A percentile compares a stretch with the other conserved stretches of the same genome.
phyloP scores from a whole-genome alignment of 2,888 invertebrate genomes.

The Drosophila pegasa region DNA sequence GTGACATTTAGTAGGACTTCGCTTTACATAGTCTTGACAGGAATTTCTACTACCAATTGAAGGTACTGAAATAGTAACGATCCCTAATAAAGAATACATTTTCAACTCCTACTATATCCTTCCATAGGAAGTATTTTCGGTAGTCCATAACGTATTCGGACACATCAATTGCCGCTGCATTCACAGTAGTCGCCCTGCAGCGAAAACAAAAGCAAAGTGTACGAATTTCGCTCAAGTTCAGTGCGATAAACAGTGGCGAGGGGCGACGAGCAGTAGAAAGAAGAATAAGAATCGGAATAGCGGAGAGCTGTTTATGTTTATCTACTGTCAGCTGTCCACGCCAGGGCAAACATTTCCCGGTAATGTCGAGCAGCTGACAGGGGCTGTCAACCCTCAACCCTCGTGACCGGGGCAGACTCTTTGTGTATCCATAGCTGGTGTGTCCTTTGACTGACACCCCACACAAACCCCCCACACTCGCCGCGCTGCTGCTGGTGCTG shows the following conservation, averaged over 20 bases:
- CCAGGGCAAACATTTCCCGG: slow-evolving; percentile 46
- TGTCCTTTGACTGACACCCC: slow-evolving; percentile 48
- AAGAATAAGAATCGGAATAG: slow-evolving; percentile 14
- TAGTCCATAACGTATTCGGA: background rate
- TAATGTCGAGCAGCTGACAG: slow-evolving; percentile 33
- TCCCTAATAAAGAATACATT: background rate
- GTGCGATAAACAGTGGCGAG: background rate
- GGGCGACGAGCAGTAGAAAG: background rate
- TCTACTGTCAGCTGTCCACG: slow-evolving; percentile 59
- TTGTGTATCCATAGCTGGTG: slow-evolving; percentile 13
- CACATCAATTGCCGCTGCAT: background rate
- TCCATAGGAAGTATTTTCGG: no score
- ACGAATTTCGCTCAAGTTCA: slow-evolving; percentile 14
- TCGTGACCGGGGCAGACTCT: slow-evolving; percentile 52
- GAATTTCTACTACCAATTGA: no score
- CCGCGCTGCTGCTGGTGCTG: no score
- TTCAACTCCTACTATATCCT: background rate
- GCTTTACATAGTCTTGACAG: no score
- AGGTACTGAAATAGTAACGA: background rate
- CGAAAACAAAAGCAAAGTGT: background rate
- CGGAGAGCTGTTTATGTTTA: slow-evolving; percentile 54
- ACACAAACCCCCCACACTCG: background rate
- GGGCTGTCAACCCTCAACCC: slow-evolving; percentile 51
- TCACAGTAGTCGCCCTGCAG: background rate
- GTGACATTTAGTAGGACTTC: no score